phyloP scores from a whole-genome alignment of 2,888 invertebrate genomes.

The Noctua janthe region DNA sequence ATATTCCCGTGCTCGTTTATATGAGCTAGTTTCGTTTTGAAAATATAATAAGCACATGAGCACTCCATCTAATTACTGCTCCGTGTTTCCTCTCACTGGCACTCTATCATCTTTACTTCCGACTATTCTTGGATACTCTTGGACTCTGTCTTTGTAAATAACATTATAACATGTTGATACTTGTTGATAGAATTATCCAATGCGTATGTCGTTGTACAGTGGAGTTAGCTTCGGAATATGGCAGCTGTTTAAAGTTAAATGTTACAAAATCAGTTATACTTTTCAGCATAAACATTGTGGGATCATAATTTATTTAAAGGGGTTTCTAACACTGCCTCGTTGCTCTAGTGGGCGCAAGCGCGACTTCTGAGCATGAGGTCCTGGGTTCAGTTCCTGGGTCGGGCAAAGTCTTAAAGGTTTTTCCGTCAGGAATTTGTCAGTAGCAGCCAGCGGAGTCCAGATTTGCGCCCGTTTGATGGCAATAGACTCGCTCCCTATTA shows the following conservation, averaged over 20 bases:
- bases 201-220: constrained; percentile 62
- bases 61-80: constrained; percentile 30
- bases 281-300: neutral
- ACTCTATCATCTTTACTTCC: constrained; percentile 51
- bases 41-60: too few relatives aligned
- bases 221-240: constrained; percentile 58
- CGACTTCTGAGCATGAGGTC: too few relatives aligned
- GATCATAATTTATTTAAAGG: neutral
- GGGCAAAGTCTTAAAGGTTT: too few relatives aligned
- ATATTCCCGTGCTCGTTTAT: neutral
- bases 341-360: too few relatives aligned
- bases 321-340: neutral
- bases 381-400: too few relatives aligned
- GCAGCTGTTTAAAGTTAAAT: constrained; percentile 16
- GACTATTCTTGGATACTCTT: constrained; percentile 62
- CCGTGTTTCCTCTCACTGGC: constrained; percentile 47
- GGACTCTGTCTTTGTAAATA: constrained; percentile 66
- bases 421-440: too few relatives aligned
- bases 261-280: neutral
- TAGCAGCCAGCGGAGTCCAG: too few relatives aligned
- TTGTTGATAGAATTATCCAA: constrained; percentile 76
- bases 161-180: constrained; percentile 68
- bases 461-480: too few relatives aligned
- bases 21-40: neutral
- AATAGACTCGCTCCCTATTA: too few relatives aligned